Evolutionary conservation across 2,797 vertebrate species (phyloP).

Genomic region (Taeniopygia guttata): DNA sequence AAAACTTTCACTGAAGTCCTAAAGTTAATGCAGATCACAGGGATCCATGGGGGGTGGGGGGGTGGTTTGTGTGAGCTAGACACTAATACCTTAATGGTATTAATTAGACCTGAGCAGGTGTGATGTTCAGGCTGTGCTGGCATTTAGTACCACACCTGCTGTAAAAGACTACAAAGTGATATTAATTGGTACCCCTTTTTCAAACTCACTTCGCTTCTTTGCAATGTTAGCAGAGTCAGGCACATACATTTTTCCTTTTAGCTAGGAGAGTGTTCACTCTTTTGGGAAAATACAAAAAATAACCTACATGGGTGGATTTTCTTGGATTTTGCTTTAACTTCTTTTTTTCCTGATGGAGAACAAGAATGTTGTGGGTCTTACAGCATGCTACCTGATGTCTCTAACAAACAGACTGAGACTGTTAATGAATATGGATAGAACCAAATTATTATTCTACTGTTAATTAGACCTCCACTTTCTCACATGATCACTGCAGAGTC

Average conservation of each 20-base stretch:
- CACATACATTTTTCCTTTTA: background rate
- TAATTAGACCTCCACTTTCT: background rate
- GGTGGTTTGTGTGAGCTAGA: background rate
- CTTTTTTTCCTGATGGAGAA: background rate
- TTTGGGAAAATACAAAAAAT: background rate
- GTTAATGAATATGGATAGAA: background rate
- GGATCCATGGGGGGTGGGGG: fast-evolving
- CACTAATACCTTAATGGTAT: background rate
- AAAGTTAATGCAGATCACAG: background rate
- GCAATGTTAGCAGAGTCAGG: background rate
- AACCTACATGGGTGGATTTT: background rate
- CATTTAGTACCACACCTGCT: background rate
- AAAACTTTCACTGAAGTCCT: background rate
- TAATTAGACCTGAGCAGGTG: background rate
- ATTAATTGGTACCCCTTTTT: background rate
- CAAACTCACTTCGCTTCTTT: background rate
- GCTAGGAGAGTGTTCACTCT: background rate
- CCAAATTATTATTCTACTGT: background rate
- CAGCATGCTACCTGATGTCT: fast-evolving
- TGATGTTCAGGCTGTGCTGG: background rate
- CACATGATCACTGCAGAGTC: background rate
- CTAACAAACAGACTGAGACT: background rate
- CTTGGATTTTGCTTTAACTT: background rate
- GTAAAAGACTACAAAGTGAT: background rate
- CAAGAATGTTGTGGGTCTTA: background rate